These are phyloP conservation scores for Falco novaeseelandiae DNA, from an alignment of 2,797 vertebrate genomes.

Conservation along the genomic window DNA sequence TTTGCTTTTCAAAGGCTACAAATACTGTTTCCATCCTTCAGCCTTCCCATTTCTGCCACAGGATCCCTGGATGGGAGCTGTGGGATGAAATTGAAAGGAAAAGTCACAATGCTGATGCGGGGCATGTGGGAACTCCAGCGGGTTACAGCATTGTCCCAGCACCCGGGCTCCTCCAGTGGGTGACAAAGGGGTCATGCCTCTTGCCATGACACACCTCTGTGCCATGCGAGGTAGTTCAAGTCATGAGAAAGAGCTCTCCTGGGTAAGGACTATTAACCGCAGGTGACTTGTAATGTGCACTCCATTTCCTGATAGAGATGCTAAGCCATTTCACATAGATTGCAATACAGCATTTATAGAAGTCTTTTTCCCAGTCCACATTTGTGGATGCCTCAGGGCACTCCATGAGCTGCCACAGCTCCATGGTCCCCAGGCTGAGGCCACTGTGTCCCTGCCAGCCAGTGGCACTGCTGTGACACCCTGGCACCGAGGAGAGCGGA, in stretches of 20 bases:
- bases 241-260: neutral
- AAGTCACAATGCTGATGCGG: neutral
- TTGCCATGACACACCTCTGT: neutral
- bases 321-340: neutral
- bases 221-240: neutral
- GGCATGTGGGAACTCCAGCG: fast-evolving
- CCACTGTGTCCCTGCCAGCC: neutral
- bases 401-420: neutral
- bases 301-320: neutral
- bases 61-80: neutral
- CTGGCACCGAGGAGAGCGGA: neutral
- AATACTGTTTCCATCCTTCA: neutral
- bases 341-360: neutral
- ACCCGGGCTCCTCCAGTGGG: neutral
- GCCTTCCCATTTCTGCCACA: neutral
- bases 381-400: neutral
- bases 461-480: neutral
- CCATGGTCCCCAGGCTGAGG: neutral
- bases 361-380: fast-evolving
- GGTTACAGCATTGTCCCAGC: neutral
- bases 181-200: neutral
- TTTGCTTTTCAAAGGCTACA: conserved; percentile 3
- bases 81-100: neutral
- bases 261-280: neutral
- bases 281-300: neutral